Base-by-base conservation (phyloP, 2,113 vertebrate genomes). In the Asarcornis scutulata region DNA sequence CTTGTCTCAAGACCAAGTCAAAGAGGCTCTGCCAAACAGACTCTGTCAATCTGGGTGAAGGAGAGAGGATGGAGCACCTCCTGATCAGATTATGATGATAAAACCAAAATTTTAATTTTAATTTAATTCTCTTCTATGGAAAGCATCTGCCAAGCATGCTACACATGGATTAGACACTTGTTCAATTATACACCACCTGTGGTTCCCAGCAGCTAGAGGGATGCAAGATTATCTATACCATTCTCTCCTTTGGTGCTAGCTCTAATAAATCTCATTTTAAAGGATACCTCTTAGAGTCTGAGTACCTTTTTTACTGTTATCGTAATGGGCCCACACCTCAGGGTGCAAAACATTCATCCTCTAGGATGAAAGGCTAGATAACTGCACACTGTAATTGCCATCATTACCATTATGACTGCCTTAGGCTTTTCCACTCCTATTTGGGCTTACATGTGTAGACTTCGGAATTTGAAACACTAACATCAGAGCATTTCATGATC, bases 151-250 rank as follows among this genome's bases (percentile, higher is more conserved):
- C 27, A 9, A 58, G 44, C 27, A 14, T 20, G 34, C 12, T 74
- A 17, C 2, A 1, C 3, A 0, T 50, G 56, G 14, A 8, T 82
- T 1, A 1, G 48, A 69, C 26, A 11, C 26, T 42, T 8, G 17
- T 69, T 50, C 42, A 58, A 36, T 81, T 62, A 17, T 62, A 34
- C 14, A 48, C 21, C 11, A 69, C 34, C 22, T 63, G 48, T 0
- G 1, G 56, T 52, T 82, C 56, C 26, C 63, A 52, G 10, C 50
- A 29, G 34, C 48, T 71, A 56, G n/a, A 0, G 3, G 27, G 18
- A 12, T 1, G 1, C 36, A 29, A 76, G 53, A 34, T 68, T 46
- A 8, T 46, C 67, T 40, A 21, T 36, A 32, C 38, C 21, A 36
- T 56, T 75, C 34, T 75, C 48, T 86, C 38, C n/a, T 56, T 62